These are phyloP conservation scores for Ophioninae sp. DNA, from an alignment of 2,888 invertebrate species.

Conservation along the genomic window DNA sequence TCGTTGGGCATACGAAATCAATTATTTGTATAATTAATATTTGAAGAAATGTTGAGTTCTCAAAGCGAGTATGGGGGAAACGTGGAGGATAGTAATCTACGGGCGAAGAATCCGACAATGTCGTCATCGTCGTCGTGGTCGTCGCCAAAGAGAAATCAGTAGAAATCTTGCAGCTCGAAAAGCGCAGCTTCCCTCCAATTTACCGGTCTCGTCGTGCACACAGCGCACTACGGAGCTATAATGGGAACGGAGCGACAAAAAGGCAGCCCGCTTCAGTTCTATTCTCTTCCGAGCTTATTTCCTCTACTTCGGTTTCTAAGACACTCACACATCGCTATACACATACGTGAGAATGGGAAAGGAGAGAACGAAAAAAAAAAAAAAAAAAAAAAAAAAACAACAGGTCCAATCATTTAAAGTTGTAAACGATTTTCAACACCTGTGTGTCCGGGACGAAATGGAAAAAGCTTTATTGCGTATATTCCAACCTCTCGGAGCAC, in stretches of 20 bases:
- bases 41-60: not conserved
- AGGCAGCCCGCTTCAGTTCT: constrained; percentile 63
- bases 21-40: no score
- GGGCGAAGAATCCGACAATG: constrained; percentile 47
- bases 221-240: constrained; percentile 48
- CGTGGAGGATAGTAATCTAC: constrained; percentile 26
- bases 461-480: not conserved
- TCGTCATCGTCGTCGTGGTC: constrained; percentile 43
- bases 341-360: not conserved
- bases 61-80: not conserved
- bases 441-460: not conserved
- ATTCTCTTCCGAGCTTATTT: constrained; percentile 67
- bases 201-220: constrained; percentile 59
- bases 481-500: not conserved
- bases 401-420: not conserved
- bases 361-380: not conserved
- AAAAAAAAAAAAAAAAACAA: not conserved
- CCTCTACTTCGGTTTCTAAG: constrained; percentile 62
- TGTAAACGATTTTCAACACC: constrained; percentile 16
- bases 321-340: constrained; percentile 7
- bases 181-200: constrained; percentile 59
- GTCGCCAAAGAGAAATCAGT: constrained; percentile 52
- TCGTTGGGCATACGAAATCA: no score
- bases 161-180: constrained; percentile 51
- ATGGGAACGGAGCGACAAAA: constrained; percentile 61